Evolutionary conservation across 2,113 vertebrate genomes (phyloP).

Genomic region (Mirounga angustirostris): DNA sequence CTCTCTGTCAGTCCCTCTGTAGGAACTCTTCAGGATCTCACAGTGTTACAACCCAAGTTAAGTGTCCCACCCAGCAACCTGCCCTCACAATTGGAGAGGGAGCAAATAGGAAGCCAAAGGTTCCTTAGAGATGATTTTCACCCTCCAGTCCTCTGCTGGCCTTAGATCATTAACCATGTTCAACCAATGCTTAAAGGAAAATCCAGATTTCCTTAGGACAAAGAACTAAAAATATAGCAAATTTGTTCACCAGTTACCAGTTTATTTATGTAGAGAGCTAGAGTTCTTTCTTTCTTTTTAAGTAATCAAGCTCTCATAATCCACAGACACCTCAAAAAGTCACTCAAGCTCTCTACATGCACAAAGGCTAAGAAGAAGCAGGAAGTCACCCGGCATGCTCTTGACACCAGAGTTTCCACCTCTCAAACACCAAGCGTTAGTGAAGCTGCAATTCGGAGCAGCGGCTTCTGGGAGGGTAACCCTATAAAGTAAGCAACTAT

Average conservation of each 20-base stretch:
- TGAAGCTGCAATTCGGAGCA: not conserved
- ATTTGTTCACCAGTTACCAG: conserved; percentile 62
- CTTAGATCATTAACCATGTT: not conserved
- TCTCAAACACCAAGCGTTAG: conserved; percentile 19
- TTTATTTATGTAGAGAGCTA: conserved; percentile 59
- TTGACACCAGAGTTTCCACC: conserved; percentile 36
- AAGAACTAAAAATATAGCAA: not conserved
- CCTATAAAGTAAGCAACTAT: not conserved
- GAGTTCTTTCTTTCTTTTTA: not conserved
- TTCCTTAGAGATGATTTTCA: not conserved
- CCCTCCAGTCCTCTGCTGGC: not conserved
- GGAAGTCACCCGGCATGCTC: not conserved
- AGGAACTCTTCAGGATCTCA: not conserved
- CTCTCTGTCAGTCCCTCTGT: not conserved
- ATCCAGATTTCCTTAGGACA: not conserved
- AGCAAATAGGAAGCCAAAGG: not conserved
- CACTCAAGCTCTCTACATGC: conserved; percentile 44
- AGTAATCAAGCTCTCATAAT: conserved; percentile 51
- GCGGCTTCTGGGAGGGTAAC: not conserved
- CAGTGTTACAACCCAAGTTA: not conserved
- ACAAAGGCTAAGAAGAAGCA: not conserved
- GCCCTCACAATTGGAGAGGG: not conserved
- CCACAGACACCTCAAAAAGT: conserved; percentile 66
- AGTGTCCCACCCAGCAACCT: not conserved
- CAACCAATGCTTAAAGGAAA: not conserved